A percentile compares a stretch with the other conserved stretches of the same genome.
Conservation (phyloP, 2,888 invertebrate genomes). For the Eupithecia subumbrata region DNA sequence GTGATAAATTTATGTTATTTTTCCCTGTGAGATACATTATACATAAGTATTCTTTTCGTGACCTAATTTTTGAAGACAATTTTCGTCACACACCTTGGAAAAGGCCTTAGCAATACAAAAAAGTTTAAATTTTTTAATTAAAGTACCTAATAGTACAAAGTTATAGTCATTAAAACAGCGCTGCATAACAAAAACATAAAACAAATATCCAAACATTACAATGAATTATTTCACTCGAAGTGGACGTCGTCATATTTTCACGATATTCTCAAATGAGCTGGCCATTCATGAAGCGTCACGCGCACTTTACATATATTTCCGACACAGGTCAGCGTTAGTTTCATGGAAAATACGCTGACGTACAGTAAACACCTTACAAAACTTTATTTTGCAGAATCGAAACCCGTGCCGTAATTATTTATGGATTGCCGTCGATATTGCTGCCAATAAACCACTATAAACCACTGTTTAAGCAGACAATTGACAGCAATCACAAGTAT, state of each 20-base stretch:
- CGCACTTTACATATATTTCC: neutral
- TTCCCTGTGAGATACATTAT: neutral
- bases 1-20: neutral
- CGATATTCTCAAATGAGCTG: conserved; percentile 54
- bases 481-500: neutral
- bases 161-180: conserved; percentile 7
- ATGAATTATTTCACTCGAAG: conserved; percentile 39
- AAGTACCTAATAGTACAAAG: neutral
- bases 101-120: neutral
- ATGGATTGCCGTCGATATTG: neutral
- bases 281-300: neutral
- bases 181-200: conserved; percentile 7
- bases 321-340: neutral
- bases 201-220: conserved; percentile 2
- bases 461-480: neutral
- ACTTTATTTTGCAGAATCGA: neutral
- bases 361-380: neutral
- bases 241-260: conserved; percentile 54
- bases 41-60: neutral
- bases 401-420: neutral
- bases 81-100: neutral
- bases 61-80: neutral
- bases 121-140: neutral
- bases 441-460: neutral
- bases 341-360: neutral